These are phyloP conservation scores for Prenolepis imparis DNA, from an alignment of 2,888 invertebrate genomes.

Conservation along the genomic window DNA sequence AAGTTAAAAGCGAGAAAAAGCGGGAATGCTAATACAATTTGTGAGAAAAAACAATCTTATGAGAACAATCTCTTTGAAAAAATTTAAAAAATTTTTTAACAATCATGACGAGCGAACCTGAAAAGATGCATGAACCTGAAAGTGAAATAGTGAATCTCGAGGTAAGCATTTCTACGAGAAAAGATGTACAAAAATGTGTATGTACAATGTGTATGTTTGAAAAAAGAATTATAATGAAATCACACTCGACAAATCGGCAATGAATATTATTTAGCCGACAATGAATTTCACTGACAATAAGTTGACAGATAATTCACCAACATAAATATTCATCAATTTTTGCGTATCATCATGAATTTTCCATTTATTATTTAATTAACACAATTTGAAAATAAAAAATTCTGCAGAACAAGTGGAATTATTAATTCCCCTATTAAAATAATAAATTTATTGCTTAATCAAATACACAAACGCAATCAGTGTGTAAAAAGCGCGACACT, in stretches of 20 bases:
- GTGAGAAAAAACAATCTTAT: background rate
- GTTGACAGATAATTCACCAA: background rate
- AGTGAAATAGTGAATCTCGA: background rate
- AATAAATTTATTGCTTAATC: background rate
- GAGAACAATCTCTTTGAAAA: background rate
- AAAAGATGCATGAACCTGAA: background rate
- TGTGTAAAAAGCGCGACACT: background rate
- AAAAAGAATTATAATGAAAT: background rate
- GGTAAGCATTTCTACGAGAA: background rate
- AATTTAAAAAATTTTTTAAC: background rate
- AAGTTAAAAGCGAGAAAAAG: background rate
- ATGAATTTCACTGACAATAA: too few species aligned
- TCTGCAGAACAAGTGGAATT: background rate
- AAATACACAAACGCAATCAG: background rate
- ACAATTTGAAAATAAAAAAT: background rate
- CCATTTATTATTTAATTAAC: background rate
- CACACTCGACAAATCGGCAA: background rate
- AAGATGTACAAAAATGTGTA: background rate
- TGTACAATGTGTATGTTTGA: background rate
- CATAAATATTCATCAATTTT: background rate
- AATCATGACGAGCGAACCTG: slow-evolving; percentile 3
- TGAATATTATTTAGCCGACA: background rate
- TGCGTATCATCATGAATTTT: background rate
- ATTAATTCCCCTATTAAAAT: background rate
- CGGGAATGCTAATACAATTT: background rate